phyloP scores from a whole-genome alignment of 2,888 invertebrate species.

The Hirtodrosophila trivittata region DNA sequence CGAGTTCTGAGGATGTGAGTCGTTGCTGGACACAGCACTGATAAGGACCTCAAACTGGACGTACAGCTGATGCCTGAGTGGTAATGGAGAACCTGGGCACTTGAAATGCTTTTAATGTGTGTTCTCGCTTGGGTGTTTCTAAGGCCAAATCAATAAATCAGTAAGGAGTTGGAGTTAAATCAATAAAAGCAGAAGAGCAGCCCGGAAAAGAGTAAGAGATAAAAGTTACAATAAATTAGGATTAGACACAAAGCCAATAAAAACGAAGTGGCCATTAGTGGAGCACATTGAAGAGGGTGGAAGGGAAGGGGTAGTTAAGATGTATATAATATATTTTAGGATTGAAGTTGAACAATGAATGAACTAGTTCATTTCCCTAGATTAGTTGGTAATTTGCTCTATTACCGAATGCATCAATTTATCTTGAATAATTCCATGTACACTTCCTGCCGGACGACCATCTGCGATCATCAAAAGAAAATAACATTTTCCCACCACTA shows the following conservation, averaged over 20 bases:
- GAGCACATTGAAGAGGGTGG: slow-evolving; percentile 6
- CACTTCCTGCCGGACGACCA: slow-evolving; percentile 15
- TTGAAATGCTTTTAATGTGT: slow-evolving; percentile 47
- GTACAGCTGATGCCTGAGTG: not conserved
- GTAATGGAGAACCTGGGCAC: slow-evolving; percentile 24
- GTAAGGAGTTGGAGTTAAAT: slow-evolving; percentile 30
- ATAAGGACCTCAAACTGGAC: slow-evolving; percentile 10
- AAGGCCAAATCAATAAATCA: slow-evolving; percentile 70
- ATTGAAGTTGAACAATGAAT: not conserved
- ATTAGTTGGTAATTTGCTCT: slow-evolving; percentile 55
- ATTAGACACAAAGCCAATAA: slow-evolving; percentile 35
- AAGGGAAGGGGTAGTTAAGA: not conserved
- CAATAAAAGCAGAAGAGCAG: slow-evolving; percentile 39
- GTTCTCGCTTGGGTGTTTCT: slow-evolving; percentile 21
- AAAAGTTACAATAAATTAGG: slow-evolving; percentile 59
- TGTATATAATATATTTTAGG: not conserved
- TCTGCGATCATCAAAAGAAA: slow-evolving; percentile 51
- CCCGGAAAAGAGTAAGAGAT: slow-evolving; percentile 39
- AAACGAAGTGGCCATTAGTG: slow-evolving; percentile 41
- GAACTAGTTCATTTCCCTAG: slow-evolving; percentile 7
- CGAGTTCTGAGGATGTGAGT: slow-evolving; percentile 37
- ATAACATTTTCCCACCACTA: slow-evolving; percentile 65
- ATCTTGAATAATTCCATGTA: slow-evolving; percentile 30
- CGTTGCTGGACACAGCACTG: slow-evolving; percentile 23
- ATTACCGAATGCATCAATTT: slow-evolving; percentile 55